Conservation (phyloP, 2,888 invertebrate genomes). For the Octonoba sinensis region DNA sequence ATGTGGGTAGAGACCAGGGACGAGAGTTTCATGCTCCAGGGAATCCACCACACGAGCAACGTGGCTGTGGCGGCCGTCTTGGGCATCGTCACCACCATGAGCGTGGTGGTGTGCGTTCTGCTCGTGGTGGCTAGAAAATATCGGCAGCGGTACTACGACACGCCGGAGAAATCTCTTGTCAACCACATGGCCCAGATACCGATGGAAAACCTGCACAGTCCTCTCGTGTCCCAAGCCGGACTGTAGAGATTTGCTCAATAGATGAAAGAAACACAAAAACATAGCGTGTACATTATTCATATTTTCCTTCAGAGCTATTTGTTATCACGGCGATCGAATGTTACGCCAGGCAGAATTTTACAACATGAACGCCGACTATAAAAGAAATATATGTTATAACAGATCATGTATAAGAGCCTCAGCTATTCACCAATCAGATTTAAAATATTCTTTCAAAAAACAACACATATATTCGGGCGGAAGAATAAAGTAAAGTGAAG, state of each 20-base stretch:
- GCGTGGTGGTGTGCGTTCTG: slow-evolving; percentile 67
- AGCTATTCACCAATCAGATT: too few relatives aligned
- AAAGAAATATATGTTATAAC: too few relatives aligned
- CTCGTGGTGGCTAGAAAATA: slow-evolving; percentile 68
- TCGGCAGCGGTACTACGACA: slow-evolving; percentile 70
- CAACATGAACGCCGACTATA: too few relatives aligned
- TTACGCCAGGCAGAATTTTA: too few relatives aligned
- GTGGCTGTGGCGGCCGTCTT: slow-evolving; percentile 69
- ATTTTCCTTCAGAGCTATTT: too few relatives aligned
- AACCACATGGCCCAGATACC: slow-evolving; percentile 71
- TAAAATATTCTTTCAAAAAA: too few relatives aligned
- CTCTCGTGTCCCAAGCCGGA: slow-evolving; percentile 67
- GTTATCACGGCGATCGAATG: too few relatives aligned
- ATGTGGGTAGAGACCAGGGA: slow-evolving; percentile 67
- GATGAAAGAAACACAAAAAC: too few relatives aligned
- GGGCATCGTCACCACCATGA: slow-evolving; percentile 66
- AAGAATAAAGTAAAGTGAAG: too few relatives aligned
- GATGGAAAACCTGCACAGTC: slow-evolving; percentile 71
- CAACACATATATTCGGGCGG: too few relatives aligned
- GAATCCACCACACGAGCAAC: slow-evolving; percentile 68
- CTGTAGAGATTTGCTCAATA: slow-evolving; percentile 12
- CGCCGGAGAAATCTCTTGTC: slow-evolving; percentile 69
- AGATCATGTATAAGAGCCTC: too few relatives aligned
- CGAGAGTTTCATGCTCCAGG: slow-evolving; percentile 68
- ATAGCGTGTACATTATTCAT: too few relatives aligned